Conservation (phyloP, 2,797 vertebrate species). For the Vireo griseus region DNA sequence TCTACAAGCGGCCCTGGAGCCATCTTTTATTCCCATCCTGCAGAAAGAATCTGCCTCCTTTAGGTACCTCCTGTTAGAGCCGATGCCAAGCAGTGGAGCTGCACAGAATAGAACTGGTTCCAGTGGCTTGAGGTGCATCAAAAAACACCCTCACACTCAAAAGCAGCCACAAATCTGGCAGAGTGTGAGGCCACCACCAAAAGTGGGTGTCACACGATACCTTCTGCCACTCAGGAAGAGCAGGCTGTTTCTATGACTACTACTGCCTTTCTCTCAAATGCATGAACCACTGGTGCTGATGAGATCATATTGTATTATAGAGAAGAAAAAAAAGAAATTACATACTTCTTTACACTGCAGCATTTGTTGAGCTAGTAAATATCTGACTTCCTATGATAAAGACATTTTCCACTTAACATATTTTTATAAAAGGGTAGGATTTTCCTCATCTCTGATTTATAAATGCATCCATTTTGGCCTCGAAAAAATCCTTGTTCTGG, state of each 20-base stretch:
- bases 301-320: background rate
- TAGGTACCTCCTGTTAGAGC: background rate
- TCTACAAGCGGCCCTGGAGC: background rate
- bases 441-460: background rate
- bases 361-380: background rate
- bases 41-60: background rate
- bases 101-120: background rate
- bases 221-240: background rate
- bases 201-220: background rate
- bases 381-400: background rate
- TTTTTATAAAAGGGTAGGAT: background rate
- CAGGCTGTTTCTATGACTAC: conserved; percentile 58
- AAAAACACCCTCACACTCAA: background rate
- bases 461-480: conserved; percentile 17
- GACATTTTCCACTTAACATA: background rate
- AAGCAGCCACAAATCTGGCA: background rate
- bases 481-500: background rate
- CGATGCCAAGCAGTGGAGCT: rapidly evolving
- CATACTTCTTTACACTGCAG: background rate
- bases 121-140: background rate
- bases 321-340: background rate
- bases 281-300: background rate
- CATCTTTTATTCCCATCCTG: background rate
- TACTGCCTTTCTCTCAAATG: background rate
- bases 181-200: background rate